Evolutionary conservation across 2,113 vertebrate genomes (phyloP), one percentile per base, ranked within the genome.

Genomic region (Microtus pennsylvanicus): DNA sequence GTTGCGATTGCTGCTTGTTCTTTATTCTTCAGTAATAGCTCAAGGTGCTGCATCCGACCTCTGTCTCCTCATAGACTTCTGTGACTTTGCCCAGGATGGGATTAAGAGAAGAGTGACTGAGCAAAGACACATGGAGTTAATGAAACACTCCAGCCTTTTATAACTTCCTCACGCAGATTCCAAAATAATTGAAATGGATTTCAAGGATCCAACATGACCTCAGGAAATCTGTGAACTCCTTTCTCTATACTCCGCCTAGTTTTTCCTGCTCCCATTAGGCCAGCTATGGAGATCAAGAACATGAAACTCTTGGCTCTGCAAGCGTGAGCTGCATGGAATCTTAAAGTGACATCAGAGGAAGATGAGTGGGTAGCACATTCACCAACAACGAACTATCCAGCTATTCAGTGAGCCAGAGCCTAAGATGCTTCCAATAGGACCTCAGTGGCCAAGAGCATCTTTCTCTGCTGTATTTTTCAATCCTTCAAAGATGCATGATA

Each of bases 401-500:
- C 10, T 75, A 5, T 26, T 87, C 24, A 38, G 21, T 58, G 45
- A 87, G 17, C 69, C 63, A 50, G 21, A 74, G 17, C 28, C 38
- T 45, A 1, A n/a, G 13, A 77, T n/a, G 42, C 30, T 94, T 86
- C 58, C 45, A 35, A 17, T 38, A 81, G 24, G 14, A 91, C 45
- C n/a, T 78, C 19, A 35, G 6, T 47, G 81, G 78, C 72, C 26
- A 93, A 95, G 13, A 83, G 69, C 47, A 33, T 67, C 22, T 74
- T 87, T 96, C 69, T 81, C 70, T 61, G 42, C 16, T 58, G 89
- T 22, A 87, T 69, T 89, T 81, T 87, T 92, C 7, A 69, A 61
- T 50, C 92, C 63, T 78, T 90, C 38, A 86, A 94, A 85, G 22
- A 67, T 21, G 7, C 65, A 4, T 81, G n/a, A 58, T 58, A 47